These are phyloP conservation scores for Hyalella azteca DNA, from an alignment of 2,888 invertebrate species.

Conservation along the genomic window DNA sequence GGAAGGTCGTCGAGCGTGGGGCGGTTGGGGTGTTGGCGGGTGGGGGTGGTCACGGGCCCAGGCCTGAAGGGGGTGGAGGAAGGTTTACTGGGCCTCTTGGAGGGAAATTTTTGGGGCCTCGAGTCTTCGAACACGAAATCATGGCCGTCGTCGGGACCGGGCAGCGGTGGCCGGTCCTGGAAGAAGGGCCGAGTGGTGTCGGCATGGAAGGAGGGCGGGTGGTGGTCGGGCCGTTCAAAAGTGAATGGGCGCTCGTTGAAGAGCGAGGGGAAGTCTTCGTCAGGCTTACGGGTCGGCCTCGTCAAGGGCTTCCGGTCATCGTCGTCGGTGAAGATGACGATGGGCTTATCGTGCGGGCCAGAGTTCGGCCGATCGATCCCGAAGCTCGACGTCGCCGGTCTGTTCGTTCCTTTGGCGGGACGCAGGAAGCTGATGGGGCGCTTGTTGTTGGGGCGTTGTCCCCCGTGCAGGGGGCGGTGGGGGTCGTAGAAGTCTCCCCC, in stretches of 20 bases:
- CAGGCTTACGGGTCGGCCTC: slow-evolving; percentile 5
- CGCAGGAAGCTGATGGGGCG: slow-evolving; percentile 4
- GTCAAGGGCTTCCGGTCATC: slow-evolving; percentile 40
- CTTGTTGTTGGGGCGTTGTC: neutral
- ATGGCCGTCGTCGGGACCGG: neutral
- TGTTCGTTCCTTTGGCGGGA: neutral
- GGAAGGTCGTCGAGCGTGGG: slow-evolving; percentile 6
- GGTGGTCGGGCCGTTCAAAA: slow-evolving; percentile 2
- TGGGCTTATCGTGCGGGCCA: slow-evolving; percentile 34
- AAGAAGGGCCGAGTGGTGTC: slow-evolving; percentile 39
- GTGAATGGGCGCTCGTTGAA: slow-evolving; percentile 19
- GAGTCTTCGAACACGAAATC: neutral
- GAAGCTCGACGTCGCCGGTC: neutral
- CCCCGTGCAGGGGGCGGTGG: neutral
- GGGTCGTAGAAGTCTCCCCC: slow-evolving; percentile 14
- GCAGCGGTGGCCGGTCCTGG: slow-evolving; percentile 9
- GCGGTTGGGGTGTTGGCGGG: neutral
- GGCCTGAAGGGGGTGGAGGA: neutral
- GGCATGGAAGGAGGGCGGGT: slow-evolving; percentile 38
- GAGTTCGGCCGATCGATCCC: slow-evolving; percentile 2
- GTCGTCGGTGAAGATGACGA: slow-evolving; percentile 45
- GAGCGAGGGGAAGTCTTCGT: neutral
- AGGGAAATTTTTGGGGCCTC: neutral
- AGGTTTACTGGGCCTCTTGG: neutral
- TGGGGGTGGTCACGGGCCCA: neutral